These are phyloP conservation scores for Laupala kohalensis DNA, from an alignment of 1,140 invertebrate genomes.

Conservation along the genomic window DNA sequence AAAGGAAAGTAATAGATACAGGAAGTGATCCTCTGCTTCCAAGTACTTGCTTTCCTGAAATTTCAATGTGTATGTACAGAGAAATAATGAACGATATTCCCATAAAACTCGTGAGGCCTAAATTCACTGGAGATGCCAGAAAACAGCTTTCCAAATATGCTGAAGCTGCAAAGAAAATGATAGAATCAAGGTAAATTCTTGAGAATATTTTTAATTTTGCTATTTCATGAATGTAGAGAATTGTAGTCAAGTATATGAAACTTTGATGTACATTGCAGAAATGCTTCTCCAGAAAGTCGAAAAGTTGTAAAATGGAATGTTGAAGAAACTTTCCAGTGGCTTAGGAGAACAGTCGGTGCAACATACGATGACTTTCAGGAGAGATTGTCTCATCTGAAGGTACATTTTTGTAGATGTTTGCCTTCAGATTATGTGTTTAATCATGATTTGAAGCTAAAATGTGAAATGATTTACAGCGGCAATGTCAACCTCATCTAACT, in stretches of 20 bases:
- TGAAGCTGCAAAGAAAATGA: slow-evolving; percentile 93
- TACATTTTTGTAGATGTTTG: slow-evolving; percentile 21
- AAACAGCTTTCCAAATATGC: slow-evolving; percentile 91
- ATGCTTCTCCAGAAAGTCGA: slow-evolving; percentile 81
- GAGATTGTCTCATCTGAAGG: slow-evolving; percentile 52
- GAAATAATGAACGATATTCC: slow-evolving; percentile 99
- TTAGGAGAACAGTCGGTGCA: slow-evolving; percentile 83
- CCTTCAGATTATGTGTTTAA: slow-evolving; percentile 13
- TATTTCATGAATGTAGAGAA: too few relatives aligned
- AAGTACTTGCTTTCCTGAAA: slow-evolving; percentile 79
- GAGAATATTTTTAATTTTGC: not conserved
- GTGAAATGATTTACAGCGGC: slow-evolving; percentile 47
- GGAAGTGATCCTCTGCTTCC: slow-evolving; percentile 81
- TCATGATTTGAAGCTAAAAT: not conserved
- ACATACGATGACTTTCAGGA: slow-evolving; percentile 93
- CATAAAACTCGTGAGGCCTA: slow-evolving; percentile 85
- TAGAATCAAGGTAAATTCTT: slow-evolving; percentile 56
- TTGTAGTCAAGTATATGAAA: too few relatives aligned
- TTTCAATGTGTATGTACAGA: slow-evolving; percentile 88
- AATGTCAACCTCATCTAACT: slow-evolving; percentile 88
- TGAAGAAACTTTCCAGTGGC: slow-evolving; percentile 92
- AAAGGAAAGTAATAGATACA: slow-evolving; percentile 81
- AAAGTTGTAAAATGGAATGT: slow-evolving; percentile 98
- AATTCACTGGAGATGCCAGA: slow-evolving; percentile 89
- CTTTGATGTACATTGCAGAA: slow-evolving; percentile 38